Evolutionary conservation across 2,113 vertebrate species (phyloP), one percentile per base, ranked within the genome.

Genomic region (Oxyruncus cristatus): DNA sequence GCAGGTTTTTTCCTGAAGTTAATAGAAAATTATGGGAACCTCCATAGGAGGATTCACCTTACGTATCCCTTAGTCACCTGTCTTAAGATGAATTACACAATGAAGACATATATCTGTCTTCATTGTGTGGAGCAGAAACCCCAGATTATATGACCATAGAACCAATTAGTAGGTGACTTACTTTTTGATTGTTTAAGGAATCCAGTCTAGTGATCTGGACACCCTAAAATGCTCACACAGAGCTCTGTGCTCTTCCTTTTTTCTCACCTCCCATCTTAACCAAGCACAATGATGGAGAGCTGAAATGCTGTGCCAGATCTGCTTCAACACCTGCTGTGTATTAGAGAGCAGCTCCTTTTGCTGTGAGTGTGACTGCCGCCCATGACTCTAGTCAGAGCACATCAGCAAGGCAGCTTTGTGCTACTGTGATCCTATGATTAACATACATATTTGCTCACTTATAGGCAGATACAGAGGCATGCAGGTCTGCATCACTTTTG

Each of bases 261-360:
- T 30, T 35, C 27, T 47, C 33, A 55, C 11, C 16, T 41, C 14
- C 20, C 26, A 33, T 55, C 83, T 91, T 65, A 85, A 20, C 4
- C 11, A 75, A 63, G 32, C 33, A 26, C 35, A 53, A 23, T 1
- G 1, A 24, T 15, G 20, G 20, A 72, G 22, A 72, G 24, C 14
- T 63, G 35, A 56, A 78, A 30, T 1, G 1, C 11, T 33, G 11
- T 67, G 35, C 26, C 28, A 49, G 28, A 8, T 22, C 21, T 76
- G 32, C 39, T 80, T 37, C 14, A 53, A 37, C 0, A 0, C n/a
- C 27, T 44, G n/a, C 27, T 44, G 46, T 1, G 8, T 7, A 41
- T 26, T 8, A 22, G 37, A 66, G 17, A 46, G 61, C 9, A 71
- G 21, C 4, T 85, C 30, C 42, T 68, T 44, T 35, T 72, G 44